These are phyloP conservation scores for Mus musculus DNA, from an alignment of 2,113 vertebrate genomes.

Conservation along the genomic window DNA sequence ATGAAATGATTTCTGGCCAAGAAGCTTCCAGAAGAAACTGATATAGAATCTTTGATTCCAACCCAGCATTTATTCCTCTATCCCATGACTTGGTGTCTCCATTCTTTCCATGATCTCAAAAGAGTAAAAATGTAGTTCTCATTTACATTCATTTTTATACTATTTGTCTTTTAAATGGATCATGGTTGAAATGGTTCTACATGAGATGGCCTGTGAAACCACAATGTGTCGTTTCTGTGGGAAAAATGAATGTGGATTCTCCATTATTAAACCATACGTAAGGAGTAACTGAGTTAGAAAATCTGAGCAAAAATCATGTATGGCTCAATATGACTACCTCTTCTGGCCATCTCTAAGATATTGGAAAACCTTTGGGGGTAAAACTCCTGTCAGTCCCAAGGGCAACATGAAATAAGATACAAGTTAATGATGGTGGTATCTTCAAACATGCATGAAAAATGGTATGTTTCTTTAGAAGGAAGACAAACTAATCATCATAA, in stretches of 20 bases:
- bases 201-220: not conserved
- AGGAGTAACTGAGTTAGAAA: slow-evolving; percentile 11
- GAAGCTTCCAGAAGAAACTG: not conserved
- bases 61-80: not conserved
- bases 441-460: not conserved
- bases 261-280: not conserved
- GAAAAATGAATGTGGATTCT: slow-evolving; percentile 29
- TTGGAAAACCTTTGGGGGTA: not conserved
- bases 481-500: not conserved
- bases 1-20: not conserved
- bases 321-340: not conserved
- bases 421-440: not conserved
- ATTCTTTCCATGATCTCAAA: not conserved
- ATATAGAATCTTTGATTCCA: not conserved
- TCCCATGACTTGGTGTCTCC: not conserved
- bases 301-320: not conserved
- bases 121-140: not conserved
- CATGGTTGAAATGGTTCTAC: slow-evolving; percentile 38
- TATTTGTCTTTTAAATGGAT: not conserved
- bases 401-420: not conserved
- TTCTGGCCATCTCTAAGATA: not conserved
- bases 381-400: not conserved
- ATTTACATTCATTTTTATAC: not conserved
- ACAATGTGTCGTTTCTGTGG: slow-evolving; percentile 41
- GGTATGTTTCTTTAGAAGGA: not conserved